Evolutionary conservation across 2,888 invertebrate genomes (phyloP).

Genomic region (Dasypogon diadema): DNA sequence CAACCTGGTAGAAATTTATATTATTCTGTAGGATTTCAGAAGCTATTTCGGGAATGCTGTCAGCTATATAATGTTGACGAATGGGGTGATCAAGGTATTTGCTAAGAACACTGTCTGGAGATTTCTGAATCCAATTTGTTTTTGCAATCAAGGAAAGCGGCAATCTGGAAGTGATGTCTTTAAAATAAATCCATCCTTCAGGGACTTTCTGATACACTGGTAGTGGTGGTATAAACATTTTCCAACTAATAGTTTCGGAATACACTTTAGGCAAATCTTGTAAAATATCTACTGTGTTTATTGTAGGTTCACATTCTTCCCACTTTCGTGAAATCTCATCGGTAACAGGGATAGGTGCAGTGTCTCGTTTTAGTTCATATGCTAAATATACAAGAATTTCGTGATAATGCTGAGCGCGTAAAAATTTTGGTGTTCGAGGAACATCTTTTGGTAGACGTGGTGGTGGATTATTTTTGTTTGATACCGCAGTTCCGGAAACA

Average conservation of each 20-base stretch:
- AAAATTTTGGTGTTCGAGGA: conserved; percentile 71
- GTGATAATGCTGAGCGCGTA: conserved; percentile 76
- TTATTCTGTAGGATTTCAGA: conserved; percentile 56
- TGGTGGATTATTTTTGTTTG: neutral
- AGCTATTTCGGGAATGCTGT: conserved; percentile 70
- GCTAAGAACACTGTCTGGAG: conserved; percentile 71
- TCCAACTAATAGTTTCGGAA: conserved; percentile 74
- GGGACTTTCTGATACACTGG: conserved; percentile 73
- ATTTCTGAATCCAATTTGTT: neutral
- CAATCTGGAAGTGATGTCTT: conserved; percentile 77
- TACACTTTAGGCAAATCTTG: conserved; percentile 70
- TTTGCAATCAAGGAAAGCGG: conserved; percentile 77
- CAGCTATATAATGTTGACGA: conserved; percentile 74
- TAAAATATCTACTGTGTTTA: conserved; percentile 65
- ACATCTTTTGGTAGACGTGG: conserved; percentile 20
- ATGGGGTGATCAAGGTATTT: conserved; percentile 76
- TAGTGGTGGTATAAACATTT: conserved; percentile 79
- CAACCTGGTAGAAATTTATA: conserved; percentile 62
- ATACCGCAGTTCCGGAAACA: too few species aligned
- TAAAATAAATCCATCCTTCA: conserved; percentile 77
- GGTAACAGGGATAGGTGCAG: conserved; percentile 58
- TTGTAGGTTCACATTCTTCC: conserved; percentile 63
- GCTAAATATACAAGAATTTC: conserved; percentile 78
- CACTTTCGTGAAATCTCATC: conserved; percentile 61
- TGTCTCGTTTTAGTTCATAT: conserved; percentile 67